phyloP scores from a whole-genome alignment of 1,140 invertebrate genomes.

The Drosophila leontia region DNA sequence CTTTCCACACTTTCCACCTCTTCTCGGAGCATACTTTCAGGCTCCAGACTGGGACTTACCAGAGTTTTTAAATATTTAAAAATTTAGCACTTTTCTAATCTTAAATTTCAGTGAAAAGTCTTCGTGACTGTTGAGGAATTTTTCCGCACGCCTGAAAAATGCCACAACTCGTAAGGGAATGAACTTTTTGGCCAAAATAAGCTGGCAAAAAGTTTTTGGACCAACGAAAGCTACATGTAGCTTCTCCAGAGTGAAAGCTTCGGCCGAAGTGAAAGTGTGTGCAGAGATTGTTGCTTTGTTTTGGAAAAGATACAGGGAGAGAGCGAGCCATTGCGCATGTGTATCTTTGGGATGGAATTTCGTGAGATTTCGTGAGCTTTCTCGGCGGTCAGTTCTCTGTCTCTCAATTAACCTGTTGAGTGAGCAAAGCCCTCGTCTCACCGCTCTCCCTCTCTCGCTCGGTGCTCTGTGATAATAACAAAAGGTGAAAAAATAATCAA shows the following conservation, averaged over 20 bases:
- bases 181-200: conserved; percentile 56
- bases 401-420: conserved; percentile 73
- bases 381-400: conserved; percentile 22
- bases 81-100: conserved; percentile 4
- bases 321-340: conserved; percentile 55
- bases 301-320: conserved; percentile 32
- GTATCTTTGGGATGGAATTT: conserved; percentile 15
- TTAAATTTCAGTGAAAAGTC: conserved; percentile 24
- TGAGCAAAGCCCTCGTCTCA: too few species aligned
- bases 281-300: conserved; percentile 77
- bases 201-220: conserved; percentile 44
- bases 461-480: conserved; percentile 21
- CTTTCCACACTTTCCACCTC: background rate
- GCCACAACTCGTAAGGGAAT: conserved; percentile 68
- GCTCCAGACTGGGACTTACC: conserved; percentile 31
- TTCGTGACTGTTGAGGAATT: conserved; percentile 36
- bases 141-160: conserved; percentile 68
- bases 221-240: conserved; percentile 44
- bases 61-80: background rate
- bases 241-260: conserved; percentile 9
- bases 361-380: conserved; percentile 22
- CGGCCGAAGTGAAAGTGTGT: conserved; percentile 72
- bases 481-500: conserved; percentile 54
- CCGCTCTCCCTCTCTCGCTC: background rate
- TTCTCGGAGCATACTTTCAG: conserved; percentile 12